These are phyloP conservation scores for Bradypus variegatus DNA, from an alignment of 2,797 vertebrate species.

Conservation along the genomic window DNA sequence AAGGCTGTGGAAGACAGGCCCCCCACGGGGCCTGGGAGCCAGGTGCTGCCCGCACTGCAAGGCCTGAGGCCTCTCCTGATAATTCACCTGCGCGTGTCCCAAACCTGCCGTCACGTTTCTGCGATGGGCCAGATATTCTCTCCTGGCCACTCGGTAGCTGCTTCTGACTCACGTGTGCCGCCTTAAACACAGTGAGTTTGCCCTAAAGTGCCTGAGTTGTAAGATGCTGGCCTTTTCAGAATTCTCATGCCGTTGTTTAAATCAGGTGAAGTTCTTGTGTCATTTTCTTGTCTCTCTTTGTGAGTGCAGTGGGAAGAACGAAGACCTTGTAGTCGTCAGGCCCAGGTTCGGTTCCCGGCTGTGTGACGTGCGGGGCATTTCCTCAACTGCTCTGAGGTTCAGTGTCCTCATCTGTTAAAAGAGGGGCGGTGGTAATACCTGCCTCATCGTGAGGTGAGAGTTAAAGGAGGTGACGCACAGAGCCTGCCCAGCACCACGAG, in stretches of 20 bases:
- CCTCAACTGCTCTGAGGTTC: too few relatives aligned
- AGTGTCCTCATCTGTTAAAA: not conserved
- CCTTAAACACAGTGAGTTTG: not conserved
- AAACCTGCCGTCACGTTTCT: rapidly evolving
- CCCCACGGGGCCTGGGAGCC: too few relatives aligned
- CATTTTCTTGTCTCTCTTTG: not conserved
- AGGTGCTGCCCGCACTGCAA: too few relatives aligned
- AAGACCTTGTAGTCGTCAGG: not conserved
- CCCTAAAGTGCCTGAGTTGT: not conserved
- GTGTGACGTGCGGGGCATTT: not conserved
- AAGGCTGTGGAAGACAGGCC: not conserved
- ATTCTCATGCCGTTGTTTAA: not conserved
- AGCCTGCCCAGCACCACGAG: rapidly evolving
- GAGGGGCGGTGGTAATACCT: not conserved
- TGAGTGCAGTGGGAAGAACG: not conserved
- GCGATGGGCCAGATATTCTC: not conserved
- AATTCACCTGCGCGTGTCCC: not conserved
- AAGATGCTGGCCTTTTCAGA: not conserved
- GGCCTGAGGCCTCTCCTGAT: too few relatives aligned
- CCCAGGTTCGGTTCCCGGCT: not conserved
- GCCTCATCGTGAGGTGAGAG: not conserved
- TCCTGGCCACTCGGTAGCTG: not conserved
- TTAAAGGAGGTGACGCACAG: too few relatives aligned
- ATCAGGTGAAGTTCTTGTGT: not conserved
- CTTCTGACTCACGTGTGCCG: not conserved